These are phyloP conservation scores for Taurulus bubalis DNA, from an alignment of 2,113 vertebrate species.

Conservation along the genomic window DNA sequence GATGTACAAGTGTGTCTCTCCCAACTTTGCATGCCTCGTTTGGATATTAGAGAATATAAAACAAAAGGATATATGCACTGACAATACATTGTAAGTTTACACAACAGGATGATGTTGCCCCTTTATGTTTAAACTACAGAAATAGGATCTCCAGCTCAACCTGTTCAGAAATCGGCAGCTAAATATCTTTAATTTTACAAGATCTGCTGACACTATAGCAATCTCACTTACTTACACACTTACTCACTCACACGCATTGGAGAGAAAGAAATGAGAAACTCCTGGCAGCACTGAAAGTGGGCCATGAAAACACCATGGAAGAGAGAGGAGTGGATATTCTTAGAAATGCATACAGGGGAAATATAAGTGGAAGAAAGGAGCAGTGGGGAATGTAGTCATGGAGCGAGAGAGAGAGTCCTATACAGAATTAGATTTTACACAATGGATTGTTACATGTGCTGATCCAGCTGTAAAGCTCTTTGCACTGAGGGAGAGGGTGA, in stretches of 20 bases:
- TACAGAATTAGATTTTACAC: not conserved
- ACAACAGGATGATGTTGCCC: not conserved
- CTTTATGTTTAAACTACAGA: slow-evolving; percentile 9
- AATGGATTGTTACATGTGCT: slow-evolving; percentile 7
- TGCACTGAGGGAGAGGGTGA: slow-evolving; percentile 4
- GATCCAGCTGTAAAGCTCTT: slow-evolving; percentile 11
- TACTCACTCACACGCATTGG: not conserved
- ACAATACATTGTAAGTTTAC: not conserved
- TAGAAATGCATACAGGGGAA: slow-evolving; percentile 22
- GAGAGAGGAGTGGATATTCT: slow-evolving; percentile 29
- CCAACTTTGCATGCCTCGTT: not conserved
- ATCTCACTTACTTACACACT: not conserved
- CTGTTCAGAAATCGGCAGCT: not conserved
- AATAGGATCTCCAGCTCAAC: not conserved
- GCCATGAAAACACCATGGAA: slow-evolving; percentile 51
- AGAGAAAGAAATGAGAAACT: slow-evolving; percentile 13
- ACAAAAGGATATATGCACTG: not conserved
- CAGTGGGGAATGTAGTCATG: slow-evolving; percentile 1
- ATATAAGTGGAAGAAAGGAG: not conserved
- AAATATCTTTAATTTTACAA: slow-evolving; percentile 24
- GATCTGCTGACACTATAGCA: not conserved
- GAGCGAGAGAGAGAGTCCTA: not conserved
- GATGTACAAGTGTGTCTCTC: not conserved
- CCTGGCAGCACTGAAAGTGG: slow-evolving; percentile 40
- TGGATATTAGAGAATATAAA: not conserved